Conservation (phyloP, 2,888 invertebrate species). For the Lamproptera curius region DNA sequence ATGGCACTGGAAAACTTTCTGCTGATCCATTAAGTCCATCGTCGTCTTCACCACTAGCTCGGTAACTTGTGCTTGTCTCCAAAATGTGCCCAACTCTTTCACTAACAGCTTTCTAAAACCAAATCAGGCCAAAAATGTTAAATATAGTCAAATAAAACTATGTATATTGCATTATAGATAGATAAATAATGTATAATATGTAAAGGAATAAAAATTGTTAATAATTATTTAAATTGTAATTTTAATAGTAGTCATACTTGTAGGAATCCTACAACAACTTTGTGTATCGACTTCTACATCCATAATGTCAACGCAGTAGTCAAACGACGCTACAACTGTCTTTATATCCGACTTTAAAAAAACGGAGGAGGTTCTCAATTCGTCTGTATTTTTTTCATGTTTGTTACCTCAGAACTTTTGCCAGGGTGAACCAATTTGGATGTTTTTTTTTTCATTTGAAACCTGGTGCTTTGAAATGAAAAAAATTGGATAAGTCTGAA, state of each 20-base stretch:
- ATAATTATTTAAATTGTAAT: slow-evolving; percentile 3
- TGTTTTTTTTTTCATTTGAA: too few relatives aligned
- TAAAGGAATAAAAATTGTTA: too few relatives aligned
- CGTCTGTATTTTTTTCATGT: too few relatives aligned
- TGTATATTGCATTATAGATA: slow-evolving; percentile 4
- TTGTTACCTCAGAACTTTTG: too few relatives aligned
- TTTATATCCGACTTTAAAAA: too few relatives aligned
- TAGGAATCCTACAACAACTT: slow-evolving; percentile 7
- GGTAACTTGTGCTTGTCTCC: slow-evolving; percentile 18
- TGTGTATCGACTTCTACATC: slow-evolving; percentile 9
- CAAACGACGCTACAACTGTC: too few relatives aligned
- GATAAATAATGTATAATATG: slow-evolving; percentile 2
- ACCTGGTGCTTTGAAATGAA: too few relatives aligned
- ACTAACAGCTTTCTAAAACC: slow-evolving; percentile 21
- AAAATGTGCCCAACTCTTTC: slow-evolving; percentile 20
- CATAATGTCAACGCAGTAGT: too few relatives aligned
- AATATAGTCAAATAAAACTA: too few relatives aligned
- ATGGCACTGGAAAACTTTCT: slow-evolving; percentile 19
- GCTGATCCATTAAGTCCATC: slow-evolving; percentile 20
- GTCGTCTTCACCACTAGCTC: slow-evolving; percentile 19
- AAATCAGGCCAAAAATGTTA: slow-evolving; percentile 1
- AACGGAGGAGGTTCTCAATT: too few relatives aligned
- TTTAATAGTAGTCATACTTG: slow-evolving; percentile 4
- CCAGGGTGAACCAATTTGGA: too few relatives aligned
- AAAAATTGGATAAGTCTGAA: too few relatives aligned